Conservation (phyloP, 2,888 invertebrate species). For the Andrena haemorrhoa region DNA sequence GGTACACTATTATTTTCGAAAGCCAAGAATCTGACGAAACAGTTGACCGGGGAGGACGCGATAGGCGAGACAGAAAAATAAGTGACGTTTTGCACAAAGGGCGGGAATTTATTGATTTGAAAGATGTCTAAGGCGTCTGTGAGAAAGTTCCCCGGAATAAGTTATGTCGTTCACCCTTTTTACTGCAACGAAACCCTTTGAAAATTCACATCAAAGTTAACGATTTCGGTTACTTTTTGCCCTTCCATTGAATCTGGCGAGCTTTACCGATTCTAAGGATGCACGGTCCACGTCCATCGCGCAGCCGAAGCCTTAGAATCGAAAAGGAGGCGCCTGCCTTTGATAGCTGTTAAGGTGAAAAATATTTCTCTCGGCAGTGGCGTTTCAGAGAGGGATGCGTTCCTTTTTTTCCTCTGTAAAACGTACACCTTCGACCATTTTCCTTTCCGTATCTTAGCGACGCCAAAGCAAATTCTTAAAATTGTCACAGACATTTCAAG, state of each 20-base stretch:
- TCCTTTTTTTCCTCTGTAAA: not conserved
- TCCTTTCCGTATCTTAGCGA: not conserved
- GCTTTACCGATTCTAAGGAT: constrained; percentile 52
- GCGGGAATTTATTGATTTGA: not conserved
- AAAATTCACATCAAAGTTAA: constrained; percentile 55
- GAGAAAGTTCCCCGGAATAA: not conserved
- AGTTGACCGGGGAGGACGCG: not conserved
- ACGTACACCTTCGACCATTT: constrained; percentile 20
- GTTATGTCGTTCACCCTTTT: constrained; percentile 31
- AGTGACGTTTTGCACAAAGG: not conserved
- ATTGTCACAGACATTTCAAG: not conserved
- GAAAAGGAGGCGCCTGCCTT: constrained; percentile 41
- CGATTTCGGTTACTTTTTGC: constrained; percentile 59
- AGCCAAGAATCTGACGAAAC: not conserved
- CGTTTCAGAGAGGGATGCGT: constrained; percentile 6
- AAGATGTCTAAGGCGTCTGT: not conserved
- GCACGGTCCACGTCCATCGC: constrained; percentile 26
- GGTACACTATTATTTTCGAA: not conserved
- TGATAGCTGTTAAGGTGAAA: constrained; percentile 54
- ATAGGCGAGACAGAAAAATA: not conserved
- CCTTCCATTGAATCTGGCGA: constrained; percentile 30
- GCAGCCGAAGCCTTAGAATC: constrained; percentile 39
- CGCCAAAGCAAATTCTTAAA: constrained; percentile 1
- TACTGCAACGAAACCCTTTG: constrained; percentile 28
- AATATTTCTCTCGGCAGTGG: constrained; percentile 48